Percentiles rank a stretch among this genome's conserved stretches.
phyloP scores from a whole-genome alignment of 2,888 invertebrate genomes.

The Electrophaes corylata region DNA sequence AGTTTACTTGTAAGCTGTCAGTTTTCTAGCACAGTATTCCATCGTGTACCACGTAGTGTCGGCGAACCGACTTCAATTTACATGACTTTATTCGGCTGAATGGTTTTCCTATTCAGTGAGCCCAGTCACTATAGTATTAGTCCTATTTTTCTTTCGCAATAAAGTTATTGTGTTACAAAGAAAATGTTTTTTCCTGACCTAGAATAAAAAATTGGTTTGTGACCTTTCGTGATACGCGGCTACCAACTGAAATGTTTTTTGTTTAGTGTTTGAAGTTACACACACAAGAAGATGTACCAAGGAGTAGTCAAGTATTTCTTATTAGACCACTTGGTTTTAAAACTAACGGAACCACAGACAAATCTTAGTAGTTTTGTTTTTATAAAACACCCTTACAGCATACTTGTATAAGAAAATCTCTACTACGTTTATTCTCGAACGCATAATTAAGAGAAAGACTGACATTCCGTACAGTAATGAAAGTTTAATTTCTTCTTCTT shows the following conservation, averaged over 20 bases:
- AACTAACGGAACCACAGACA: no score
- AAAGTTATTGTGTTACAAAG: conserved; percentile 29
- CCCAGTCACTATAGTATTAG: conserved; percentile 31
- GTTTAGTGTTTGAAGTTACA: no score
- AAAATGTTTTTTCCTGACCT: conserved; percentile 32
- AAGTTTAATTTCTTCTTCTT: no score
- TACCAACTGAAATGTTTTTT: background rate
- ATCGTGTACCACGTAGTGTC: conserved; percentile 25
- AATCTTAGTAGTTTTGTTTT: no score
- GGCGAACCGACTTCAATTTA: conserved; percentile 37
- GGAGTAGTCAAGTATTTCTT: no score
- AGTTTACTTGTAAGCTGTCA: conserved; percentile 13
- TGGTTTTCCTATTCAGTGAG: conserved; percentile 38
- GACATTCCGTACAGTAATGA: no score
- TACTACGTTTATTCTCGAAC: no score
- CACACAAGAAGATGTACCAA: no score
- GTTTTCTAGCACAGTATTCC: conserved; percentile 21
- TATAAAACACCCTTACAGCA: no score
- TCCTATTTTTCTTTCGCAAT: conserved; percentile 26
- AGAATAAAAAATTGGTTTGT: conserved; percentile 14
- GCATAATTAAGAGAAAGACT: no score
- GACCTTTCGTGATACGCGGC: background rate
- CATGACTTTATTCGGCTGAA: conserved; percentile 40
- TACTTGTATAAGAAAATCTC: no score
- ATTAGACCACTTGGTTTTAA: no score